Base-by-base conservation (phyloP, 1,140 invertebrate genomes). In the Andrena cerasifolii region DNA sequence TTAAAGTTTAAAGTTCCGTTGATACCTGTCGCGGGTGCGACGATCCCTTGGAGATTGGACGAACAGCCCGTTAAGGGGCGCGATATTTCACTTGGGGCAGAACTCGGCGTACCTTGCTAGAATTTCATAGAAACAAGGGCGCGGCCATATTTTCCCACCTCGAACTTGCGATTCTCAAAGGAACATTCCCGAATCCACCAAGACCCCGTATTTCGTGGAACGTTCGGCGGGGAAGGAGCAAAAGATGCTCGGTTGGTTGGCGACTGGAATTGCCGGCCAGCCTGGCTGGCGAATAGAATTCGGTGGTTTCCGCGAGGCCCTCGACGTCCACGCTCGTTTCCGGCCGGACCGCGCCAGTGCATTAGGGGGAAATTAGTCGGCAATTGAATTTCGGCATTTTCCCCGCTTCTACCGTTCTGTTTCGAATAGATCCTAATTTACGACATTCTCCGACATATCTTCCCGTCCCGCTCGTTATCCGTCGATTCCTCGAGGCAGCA, bases 291-390 rank as follows among this genome's bases (percentile, higher is more conserved):
- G 53, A 1, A 21, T 56, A 3, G 4, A 28, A 82, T 82, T 84
- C 66, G 61, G 18, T 43, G 53, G 61, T 74, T 86, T 80, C 79
- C 56, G 51, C 45, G 75, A 65, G 62, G 36, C 61, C 63, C 75
- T 28, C 68, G 49, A 65, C 53, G 28, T 63, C 79, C 73, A 47
- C 26, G 45, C 53, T 62, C 51, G 75, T 80, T 84, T 87, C 83
- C 85, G 79, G 72, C 71, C 47, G 45, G 76, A 54, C 78, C 28
- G 76, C 49, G 49, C 59, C 54, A 56, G 61, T 82, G 78, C 80
- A 88, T 89, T 89, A 88, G 85, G 59, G 73, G 86, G 83, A 88
- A 89, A 89, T 88, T 87, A 86, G 80, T 82, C 62, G 83, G 59
- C 77, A 87, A 88, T 86, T 86, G 61, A 74, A 85, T 87, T 87